Evolutionary conservation across 2,888 invertebrate genomes (phyloP), one percentile per base, ranked within the genome.

Genomic region (Perithous albicinctus): DNA sequence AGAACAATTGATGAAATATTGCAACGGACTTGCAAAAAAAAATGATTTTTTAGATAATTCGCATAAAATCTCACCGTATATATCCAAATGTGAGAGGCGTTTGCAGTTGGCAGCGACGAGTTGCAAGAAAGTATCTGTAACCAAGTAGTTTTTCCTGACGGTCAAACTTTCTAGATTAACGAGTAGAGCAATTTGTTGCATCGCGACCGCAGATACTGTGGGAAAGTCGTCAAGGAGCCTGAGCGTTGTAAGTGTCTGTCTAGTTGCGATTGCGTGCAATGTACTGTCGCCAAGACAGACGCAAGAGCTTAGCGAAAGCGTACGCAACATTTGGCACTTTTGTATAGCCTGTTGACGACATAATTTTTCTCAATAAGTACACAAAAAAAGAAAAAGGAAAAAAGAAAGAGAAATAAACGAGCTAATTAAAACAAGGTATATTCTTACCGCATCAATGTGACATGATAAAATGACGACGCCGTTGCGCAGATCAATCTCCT

Each of bases 121-220:
- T 85, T 93, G 93, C 79, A 95, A 77, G 23, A 95, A 93, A 0
- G 93, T 90, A 86, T 95, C 94, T 0, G 93, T 94, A 20, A 95
- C 93, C 72, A 93, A 92, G 4, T 92, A 88, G 80, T 94, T 94
- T 69, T 91, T 90, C 84, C 92, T 93, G 54, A 95, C 83, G 84
- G 94, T 93, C 59, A 95, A 85, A 0, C 86, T 86, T 86, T 93
- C 93, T 80, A 95, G 89, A 84, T 94, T 93, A 0, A 91, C 91
- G 12, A 95, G 89, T 0, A 89, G 90, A 0, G 93, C 88, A 5
- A 95, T 82, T 0, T 93, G 87, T 18, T 93, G 90, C 85, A 94
- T 86, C 2, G 86, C 81, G 1, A 38, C 54, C 6, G 73, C 90
- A 61, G 93, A 93, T 0, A 91, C 89, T 0, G 93, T 91, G 46